Evolutionary conservation across 2,797 vertebrate genomes (phyloP).

Genomic region (Buphagus erythrorhynchus): DNA sequence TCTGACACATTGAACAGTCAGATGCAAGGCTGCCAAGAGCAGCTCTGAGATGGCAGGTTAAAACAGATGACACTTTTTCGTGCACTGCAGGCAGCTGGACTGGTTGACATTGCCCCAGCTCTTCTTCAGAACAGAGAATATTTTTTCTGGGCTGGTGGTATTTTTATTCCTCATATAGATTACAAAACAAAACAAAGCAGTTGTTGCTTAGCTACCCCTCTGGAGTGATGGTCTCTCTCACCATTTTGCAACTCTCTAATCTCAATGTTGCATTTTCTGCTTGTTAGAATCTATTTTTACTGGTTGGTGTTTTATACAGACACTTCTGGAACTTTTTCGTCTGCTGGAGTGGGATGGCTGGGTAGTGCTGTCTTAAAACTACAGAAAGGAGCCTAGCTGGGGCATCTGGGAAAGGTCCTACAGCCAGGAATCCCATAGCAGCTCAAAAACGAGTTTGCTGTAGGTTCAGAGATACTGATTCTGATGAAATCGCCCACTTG

Average conservation of each 20-base stretch:
- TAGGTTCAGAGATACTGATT: not conserved
- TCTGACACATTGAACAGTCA: not conserved
- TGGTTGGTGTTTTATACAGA: constrained; percentile 4
- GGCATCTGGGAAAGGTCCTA: not conserved
- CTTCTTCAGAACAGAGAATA: not conserved
- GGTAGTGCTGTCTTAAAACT: not conserved
- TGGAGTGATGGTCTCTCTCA: constrained; percentile 23
- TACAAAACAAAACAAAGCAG: constrained; percentile 60
- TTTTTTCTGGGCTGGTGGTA: constrained; percentile 35
- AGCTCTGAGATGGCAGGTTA: not conserved
- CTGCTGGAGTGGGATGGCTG: not conserved
- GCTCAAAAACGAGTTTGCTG: not conserved
- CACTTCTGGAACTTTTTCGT: not conserved
- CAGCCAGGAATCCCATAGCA: not conserved
- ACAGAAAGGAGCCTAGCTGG: not conserved
- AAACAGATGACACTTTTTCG: not conserved
- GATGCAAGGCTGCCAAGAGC: not conserved
- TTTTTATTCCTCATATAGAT: constrained; percentile 61
- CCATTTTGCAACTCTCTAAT: constrained; percentile 52
- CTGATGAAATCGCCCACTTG: not conserved
- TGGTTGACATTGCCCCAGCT: not conserved
- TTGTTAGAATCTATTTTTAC: constrained; percentile 41
- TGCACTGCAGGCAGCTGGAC: not conserved
- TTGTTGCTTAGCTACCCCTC: constrained; percentile 63
- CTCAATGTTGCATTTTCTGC: not conserved